Base-by-base conservation (phyloP, 2,113 vertebrate species). In the Haliaeetus leucogaster region DNA sequence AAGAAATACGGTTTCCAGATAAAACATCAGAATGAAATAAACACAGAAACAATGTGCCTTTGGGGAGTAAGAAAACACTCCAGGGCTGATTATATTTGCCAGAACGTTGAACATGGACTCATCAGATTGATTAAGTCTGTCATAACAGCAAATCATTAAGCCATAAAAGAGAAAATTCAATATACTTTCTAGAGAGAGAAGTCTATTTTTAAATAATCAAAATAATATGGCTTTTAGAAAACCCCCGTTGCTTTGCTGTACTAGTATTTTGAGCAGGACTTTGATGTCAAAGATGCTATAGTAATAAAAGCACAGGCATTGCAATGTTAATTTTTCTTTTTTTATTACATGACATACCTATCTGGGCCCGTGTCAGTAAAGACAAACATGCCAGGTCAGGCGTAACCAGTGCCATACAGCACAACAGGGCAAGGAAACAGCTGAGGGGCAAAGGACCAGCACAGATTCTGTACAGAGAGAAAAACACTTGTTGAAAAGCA, bases 121-220 rank as follows among this genome's bases (percentile, higher is more conserved):
- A 85, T 92, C 85, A 80, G 80, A 87, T 95, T 95, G 82, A 97
- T 96, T 95, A 95, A 95, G 73, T 89, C 77, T 91, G 95, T 95
- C 95, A 91, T 78, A 92, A 91, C 68, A 94, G 73, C n/a, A 14
- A 91, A 95, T 92, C 65, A 82, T 63, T 6, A 93, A 78, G 53
- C 80, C 73, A 70, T 91, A 82, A 70, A 78, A 76, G 53, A 91
- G 68, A 93, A 96, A 90, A 92, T 87, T 80, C 84, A 93, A 93
- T 96, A 71, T 76, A 81, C 34, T 86, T 95, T 79, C 84, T 67
- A 82, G 80, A 93, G 48, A 89, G 47, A 76, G 65, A 94, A 87
- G 53, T 34, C 56, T 95, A 74, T 90, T 95, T 95, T 96, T 59
- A 88, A 82, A 79, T 34, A 71, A 68, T 82, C 61, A 73, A 93